A percentile compares a stretch with the other conserved stretches of the same genome.
phyloP scores from a whole-genome alignment of 2,888 invertebrate genomes.

The Pyrochroa serraticornis region DNA sequence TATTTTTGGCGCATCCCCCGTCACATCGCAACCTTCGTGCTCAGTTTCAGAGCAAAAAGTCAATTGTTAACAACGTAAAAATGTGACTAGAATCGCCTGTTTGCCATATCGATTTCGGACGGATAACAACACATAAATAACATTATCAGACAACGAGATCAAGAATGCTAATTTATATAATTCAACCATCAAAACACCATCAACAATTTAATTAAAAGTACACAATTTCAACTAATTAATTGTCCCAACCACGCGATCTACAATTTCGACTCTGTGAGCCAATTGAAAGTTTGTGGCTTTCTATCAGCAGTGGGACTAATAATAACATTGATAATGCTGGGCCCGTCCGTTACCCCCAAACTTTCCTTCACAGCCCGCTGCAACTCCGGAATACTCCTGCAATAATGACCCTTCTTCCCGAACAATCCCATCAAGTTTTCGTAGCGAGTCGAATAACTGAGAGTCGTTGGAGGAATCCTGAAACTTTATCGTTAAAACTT shows the following conservation, averaged over 20 bases:
- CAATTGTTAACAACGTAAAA: too few relatives aligned
- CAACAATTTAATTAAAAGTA: too few relatives aligned
- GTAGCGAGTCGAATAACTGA: conserved; percentile 81
- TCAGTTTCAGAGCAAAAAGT: too few relatives aligned
- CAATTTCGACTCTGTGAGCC: conserved; percentile 92
- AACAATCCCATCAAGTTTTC: conserved; percentile 91
- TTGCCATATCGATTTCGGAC: too few relatives aligned
- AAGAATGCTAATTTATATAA: too few relatives aligned
- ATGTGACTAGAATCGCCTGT: too few relatives aligned
- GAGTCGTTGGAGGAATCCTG: conserved; percentile 84
- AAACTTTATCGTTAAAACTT: conserved; percentile 37
- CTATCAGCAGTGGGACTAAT: conserved; percentile 88
- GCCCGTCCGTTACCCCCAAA: conserved; percentile 72
- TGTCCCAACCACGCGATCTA: conserved; percentile 50
- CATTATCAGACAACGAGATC: too few relatives aligned
- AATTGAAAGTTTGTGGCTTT: conserved; percentile 88
- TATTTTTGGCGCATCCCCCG: too few relatives aligned
- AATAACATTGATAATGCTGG: conserved; percentile 88
- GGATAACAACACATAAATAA: too few relatives aligned
- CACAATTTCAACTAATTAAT: too few relatives aligned
- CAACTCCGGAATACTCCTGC: conserved; percentile 78
- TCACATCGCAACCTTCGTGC: too few relatives aligned
- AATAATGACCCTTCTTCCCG: conserved; percentile 80
- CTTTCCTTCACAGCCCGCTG: conserved; percentile 71
- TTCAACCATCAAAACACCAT: too few relatives aligned